Conservation (phyloP, 2,888 invertebrate species). For the Synanthedon formicaeformis region DNA sequence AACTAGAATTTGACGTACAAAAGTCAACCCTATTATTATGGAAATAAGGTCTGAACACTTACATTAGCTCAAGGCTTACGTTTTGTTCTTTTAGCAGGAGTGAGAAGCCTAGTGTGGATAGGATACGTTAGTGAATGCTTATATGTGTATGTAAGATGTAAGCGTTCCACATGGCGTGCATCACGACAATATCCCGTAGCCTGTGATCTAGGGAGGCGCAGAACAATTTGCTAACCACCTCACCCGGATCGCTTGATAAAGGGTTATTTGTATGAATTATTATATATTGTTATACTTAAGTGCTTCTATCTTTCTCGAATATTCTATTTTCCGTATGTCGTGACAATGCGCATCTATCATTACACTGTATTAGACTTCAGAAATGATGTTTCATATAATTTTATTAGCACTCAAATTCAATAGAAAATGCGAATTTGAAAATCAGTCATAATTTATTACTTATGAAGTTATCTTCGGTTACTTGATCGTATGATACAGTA, state of each 20-base stretch:
- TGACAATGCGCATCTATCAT: not conserved
- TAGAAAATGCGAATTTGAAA: not conserved
- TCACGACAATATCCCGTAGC: conserved; percentile 24
- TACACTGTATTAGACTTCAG: not conserved
- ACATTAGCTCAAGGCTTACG: too few species aligned
- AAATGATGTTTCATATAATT: not conserved
- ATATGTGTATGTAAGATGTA: not conserved
- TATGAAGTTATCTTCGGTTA: too few species aligned
- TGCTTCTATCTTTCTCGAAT: conserved; percentile 7
- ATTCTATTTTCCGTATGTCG: not conserved
- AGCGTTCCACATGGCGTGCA: conserved; percentile 34
- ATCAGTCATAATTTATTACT: not conserved
- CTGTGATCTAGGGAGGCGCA: conserved; percentile 17
- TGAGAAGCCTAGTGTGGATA: too few species aligned
- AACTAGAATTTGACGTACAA: too few species aligned
- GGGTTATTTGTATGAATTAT: conserved; percentile 47
- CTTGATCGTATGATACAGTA: too few species aligned
- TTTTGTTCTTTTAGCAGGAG: too few species aligned
- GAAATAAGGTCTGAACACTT: too few species aligned
- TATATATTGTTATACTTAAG: conserved; percentile 30
- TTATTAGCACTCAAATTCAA: not conserved
- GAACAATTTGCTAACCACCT: conserved; percentile 30
- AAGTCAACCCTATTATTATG: too few species aligned
- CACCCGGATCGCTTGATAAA: conserved; percentile 22
- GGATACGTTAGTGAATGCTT: too few species aligned